phyloP scores from a whole-genome alignment of 2,797 vertebrate genomes.

The Rhadinocentrus ornatus region DNA sequence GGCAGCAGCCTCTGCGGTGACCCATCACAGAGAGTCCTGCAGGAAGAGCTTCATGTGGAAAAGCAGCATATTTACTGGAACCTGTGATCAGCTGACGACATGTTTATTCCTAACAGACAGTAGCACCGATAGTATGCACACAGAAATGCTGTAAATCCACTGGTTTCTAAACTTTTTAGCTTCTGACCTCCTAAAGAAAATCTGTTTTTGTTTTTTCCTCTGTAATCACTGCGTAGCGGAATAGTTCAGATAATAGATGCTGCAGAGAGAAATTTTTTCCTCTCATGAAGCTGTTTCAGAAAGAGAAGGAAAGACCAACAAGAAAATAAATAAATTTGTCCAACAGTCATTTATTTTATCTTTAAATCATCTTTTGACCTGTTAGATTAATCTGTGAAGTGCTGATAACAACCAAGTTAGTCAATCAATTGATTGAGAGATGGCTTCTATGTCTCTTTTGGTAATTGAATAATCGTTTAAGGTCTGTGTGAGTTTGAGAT shows the following conservation, averaged over 20 bases:
- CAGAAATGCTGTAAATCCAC: neutral
- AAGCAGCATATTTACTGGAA: neutral
- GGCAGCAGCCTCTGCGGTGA: neutral
- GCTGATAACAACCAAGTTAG: neutral
- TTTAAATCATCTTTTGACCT: neutral
- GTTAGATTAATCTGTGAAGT: neutral
- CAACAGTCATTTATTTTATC: neutral
- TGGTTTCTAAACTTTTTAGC: neutral
- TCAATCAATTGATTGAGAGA: neutral
- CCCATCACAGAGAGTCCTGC: neutral
- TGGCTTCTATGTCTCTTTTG: neutral
- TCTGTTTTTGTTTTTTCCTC: too few relatives aligned
- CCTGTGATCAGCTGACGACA: neutral
- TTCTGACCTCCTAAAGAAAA: neutral
- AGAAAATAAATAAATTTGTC: neutral
- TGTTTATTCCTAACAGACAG: neutral
- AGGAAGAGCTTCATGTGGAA: neutral
- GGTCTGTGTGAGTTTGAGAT: neutral
- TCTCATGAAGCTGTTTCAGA: neutral
- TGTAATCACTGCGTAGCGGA: neutral
- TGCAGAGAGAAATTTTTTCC: neutral
- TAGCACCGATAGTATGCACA: neutral
- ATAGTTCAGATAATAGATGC: neutral
- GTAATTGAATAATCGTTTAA: conserved; percentile 21
- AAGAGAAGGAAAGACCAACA: neutral